These are phyloP conservation scores for Nannobrachium achirus DNA, from an alignment of 2,113 vertebrate species.

Conservation along the genomic window DNA sequence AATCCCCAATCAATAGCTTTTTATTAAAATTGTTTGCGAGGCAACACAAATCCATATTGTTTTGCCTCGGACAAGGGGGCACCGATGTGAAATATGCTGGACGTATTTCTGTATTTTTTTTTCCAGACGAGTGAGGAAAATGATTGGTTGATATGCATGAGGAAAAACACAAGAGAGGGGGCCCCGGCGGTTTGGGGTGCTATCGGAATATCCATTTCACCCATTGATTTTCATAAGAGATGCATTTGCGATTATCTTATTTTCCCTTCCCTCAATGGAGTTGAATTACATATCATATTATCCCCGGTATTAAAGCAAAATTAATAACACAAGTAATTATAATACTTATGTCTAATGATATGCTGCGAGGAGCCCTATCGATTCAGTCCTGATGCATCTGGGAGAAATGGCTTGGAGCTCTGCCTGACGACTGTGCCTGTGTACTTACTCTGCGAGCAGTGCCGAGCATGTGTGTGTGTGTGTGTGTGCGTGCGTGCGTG, in stretches of 20 bases:
- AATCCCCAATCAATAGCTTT: slow-evolving; percentile 83
- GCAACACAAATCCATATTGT: slow-evolving; percentile 85
- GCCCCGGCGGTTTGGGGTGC: slow-evolving; percentile 51
- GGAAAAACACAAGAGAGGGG: slow-evolving; percentile 50
- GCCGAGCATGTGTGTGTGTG: no score
- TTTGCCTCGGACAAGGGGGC: slow-evolving; percentile 70
- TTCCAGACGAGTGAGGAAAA: slow-evolving; percentile 73
- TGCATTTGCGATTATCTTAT: slow-evolving; percentile 81
- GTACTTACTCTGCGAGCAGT: no score
- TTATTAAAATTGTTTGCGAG: slow-evolving; percentile 87
- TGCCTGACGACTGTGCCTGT: slow-evolving; percentile 58
- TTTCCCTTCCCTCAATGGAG: slow-evolving; percentile 72
- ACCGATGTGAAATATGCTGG: slow-evolving; percentile 70
- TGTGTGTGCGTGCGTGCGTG: no score
- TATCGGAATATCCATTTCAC: slow-evolving; percentile 77
- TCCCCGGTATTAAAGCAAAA: slow-evolving; percentile 78
- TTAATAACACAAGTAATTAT: slow-evolving; percentile 83
- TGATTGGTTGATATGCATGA: slow-evolving; percentile 78
- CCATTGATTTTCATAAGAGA: slow-evolving; percentile 81
- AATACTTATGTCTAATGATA: slow-evolving; percentile 79
- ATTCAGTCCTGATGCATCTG: slow-evolving; percentile 68
- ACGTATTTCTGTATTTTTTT: slow-evolving; percentile 72
- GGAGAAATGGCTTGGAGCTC: slow-evolving; percentile 59
- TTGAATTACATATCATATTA: slow-evolving; percentile 78
- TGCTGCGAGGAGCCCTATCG: slow-evolving; percentile 71